Evolutionary conservation across 2,797 vertebrate species (phyloP).

Genomic region (Graptemys geographica): DNA sequence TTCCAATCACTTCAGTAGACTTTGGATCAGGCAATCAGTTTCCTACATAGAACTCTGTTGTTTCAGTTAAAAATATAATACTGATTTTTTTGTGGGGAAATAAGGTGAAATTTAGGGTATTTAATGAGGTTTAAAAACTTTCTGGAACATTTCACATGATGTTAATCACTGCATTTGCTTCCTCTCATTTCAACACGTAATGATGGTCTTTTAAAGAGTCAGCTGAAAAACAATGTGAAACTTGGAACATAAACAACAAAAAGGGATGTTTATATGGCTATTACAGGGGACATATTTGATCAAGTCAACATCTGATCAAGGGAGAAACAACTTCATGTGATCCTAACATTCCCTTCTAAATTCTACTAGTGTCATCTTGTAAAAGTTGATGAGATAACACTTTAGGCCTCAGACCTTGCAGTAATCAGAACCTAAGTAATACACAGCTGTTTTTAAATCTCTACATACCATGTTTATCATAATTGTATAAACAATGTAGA

Average conservation of each 20-base stretch:
- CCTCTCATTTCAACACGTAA: constrained; percentile 13
- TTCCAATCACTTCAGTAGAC: too few species aligned
- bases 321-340: background rate
- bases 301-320: background rate
- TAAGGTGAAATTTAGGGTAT: background rate
- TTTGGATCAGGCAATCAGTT: too few species aligned
- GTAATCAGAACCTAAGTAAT: background rate
- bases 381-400: background rate
- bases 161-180: background rate
- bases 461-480: background rate
- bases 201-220: background rate
- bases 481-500: background rate
- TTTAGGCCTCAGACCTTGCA: background rate
- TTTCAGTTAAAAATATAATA: background rate
- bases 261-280: background rate
- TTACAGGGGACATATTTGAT: background rate
- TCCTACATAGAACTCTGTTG: background rate
- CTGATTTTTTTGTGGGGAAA: background rate
- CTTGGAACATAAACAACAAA: background rate
- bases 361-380: background rate
- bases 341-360: background rate
- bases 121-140: background rate
- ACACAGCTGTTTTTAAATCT: background rate
- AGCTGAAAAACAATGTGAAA: background rate
- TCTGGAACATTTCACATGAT: background rate